Conservation (phyloP, 2,888 invertebrate genomes). For the Eupithecia vulgata region DNA sequence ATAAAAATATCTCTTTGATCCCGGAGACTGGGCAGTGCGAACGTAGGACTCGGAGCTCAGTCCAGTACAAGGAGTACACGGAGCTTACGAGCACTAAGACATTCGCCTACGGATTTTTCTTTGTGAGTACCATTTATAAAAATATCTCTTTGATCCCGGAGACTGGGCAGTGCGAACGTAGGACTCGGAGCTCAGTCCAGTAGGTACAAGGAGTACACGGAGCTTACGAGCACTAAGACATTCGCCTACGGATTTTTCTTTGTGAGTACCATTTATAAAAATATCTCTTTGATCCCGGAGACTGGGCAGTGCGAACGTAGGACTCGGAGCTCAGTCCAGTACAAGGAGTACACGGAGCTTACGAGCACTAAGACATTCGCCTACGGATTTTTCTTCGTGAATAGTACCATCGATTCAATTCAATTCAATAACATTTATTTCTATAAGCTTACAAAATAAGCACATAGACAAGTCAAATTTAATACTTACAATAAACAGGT, state of each 20-base stretch:
- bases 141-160: not conserved
- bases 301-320: not conserved
- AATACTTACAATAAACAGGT: too few relatives aligned
- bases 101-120: not conserved
- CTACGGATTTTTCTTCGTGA: constrained; percentile 7
- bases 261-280: too few relatives aligned
- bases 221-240: not conserved
- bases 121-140: not conserved
- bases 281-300: too few relatives aligned
- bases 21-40: constrained; percentile 1
- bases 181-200: not conserved
- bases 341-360: not conserved
- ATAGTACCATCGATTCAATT: too few relatives aligned
- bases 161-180: not conserved
- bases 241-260: constrained; percentile 6
- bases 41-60: not conserved
- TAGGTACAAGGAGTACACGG: constrained; percentile 4
- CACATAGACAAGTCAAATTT: too few relatives aligned
- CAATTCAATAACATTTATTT: too few relatives aligned
- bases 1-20: not conserved
- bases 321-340: not conserved
- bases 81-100: not conserved
- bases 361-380: not conserved
- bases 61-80: constrained; percentile 1
- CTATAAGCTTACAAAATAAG: too few relatives aligned